These are phyloP conservation scores for Vulpes ferrilata DNA, from an alignment of 2,113 vertebrate genomes.

Conservation along the genomic window DNA sequence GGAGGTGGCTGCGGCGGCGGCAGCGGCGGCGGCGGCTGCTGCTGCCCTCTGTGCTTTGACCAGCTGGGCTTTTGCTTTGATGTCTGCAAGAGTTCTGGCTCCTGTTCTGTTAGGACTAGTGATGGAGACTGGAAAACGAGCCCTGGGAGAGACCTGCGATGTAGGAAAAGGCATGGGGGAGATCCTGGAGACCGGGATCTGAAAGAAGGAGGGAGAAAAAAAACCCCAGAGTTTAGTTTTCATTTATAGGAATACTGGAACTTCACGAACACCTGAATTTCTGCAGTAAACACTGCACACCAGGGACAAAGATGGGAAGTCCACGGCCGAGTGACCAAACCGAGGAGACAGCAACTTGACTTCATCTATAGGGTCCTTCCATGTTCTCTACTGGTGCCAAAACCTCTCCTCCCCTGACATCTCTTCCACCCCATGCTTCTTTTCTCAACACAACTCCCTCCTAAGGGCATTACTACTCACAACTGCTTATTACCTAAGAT, in stretches of 20 bases:
- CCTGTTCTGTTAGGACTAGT: slow-evolving; percentile 94
- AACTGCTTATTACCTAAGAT: not conserved
- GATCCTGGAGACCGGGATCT: slow-evolving; percentile 96
- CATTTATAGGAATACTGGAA: slow-evolving; percentile 4
- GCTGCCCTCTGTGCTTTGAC: slow-evolving; percentile 95
- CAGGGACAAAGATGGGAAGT: not conserved
- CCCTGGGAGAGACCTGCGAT: slow-evolving; percentile 93
- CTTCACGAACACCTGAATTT: not conserved
- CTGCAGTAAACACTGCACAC: not conserved
- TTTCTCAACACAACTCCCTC: not conserved
- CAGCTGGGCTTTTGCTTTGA: slow-evolving; percentile 97
- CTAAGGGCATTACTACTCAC: not conserved
- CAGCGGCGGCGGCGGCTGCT: slow-evolving; percentile 87
- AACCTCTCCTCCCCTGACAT: not conserved
- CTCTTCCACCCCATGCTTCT: not conserved
- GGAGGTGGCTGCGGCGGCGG: slow-evolving; percentile 85
- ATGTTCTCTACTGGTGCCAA: not conserved
- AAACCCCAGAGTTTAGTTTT: slow-evolving; percentile 59
- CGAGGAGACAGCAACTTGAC: not conserved
- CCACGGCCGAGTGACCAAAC: not conserved
- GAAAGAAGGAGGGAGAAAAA: slow-evolving; percentile 72
- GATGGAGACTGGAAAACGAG: slow-evolving; percentile 88
- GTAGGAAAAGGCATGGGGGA: slow-evolving; percentile 90
- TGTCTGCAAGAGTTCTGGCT: slow-evolving; percentile 97
- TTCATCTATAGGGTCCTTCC: not conserved